Conservation (phyloP, 1,140 invertebrate species). For the Platorchestia sp. region DNA sequence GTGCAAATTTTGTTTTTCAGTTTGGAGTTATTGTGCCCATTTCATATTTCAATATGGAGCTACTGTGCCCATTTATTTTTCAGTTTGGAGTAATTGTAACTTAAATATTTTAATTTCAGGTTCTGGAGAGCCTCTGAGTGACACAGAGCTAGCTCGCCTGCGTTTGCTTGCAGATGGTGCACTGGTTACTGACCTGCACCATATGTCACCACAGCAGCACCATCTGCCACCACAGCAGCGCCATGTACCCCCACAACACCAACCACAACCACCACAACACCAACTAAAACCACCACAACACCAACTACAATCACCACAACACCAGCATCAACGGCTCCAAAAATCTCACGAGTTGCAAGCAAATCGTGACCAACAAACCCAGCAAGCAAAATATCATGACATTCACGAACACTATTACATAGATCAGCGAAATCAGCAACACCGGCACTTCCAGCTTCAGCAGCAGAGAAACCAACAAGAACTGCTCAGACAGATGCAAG, state of each 20-base stretch:
- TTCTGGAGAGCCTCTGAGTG: neutral
- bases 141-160: neutral
- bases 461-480: neutral
- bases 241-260: neutral
- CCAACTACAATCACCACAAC: neutral
- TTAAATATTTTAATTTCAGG: neutral
- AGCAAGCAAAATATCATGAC: too few relatives aligned
- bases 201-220: neutral
- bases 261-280: neutral
- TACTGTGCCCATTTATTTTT: too few relatives aligned
- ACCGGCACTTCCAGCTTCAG: neutral
- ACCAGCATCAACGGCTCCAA: neutral
- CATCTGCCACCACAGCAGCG: neutral
- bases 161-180: neutral
- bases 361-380: too few relatives aligned
- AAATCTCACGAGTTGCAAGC: too few relatives aligned
- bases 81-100: too few relatives aligned
- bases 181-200: too few relatives aligned
- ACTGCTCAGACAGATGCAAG: neutral
- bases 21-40: too few relatives aligned
- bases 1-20: too few relatives aligned
- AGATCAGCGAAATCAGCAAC: neutral
- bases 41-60: too few relatives aligned
- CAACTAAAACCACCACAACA: neutral
- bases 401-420: too few relatives aligned